These are phyloP conservation scores for Gila orcuttii DNA, from an alignment of 2,113 vertebrate species.

Conservation along the genomic window DNA sequence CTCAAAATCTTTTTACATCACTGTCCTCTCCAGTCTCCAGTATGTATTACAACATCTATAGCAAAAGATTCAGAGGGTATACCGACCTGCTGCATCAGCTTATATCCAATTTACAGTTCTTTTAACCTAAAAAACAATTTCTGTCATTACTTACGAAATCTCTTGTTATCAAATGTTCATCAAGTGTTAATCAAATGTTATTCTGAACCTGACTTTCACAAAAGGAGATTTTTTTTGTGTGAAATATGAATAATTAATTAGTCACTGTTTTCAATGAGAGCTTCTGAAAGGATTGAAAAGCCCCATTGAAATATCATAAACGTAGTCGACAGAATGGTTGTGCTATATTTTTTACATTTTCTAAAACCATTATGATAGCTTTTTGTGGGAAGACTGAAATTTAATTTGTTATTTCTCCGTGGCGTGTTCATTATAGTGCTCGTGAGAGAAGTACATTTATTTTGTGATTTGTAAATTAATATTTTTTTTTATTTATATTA, in stretches of 20 bases:
- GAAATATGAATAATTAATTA: background rate
- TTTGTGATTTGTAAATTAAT: background rate
- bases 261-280: background rate
- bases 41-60: conserved; percentile 2
- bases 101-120: background rate
- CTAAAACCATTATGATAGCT: background rate
- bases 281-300: background rate
- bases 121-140: background rate
- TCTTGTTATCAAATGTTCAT: no score
- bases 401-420: background rate
- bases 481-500: background rate
- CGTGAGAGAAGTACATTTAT: background rate
- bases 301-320: background rate
- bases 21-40: conserved; percentile 4
- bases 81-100: background rate
- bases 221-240: background rate
- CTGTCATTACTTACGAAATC: background rate
- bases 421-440: background rate
- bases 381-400: background rate
- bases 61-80: background rate
- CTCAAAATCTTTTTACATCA: conserved; percentile 42
- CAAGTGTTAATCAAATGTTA: no score
- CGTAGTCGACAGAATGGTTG: background rate
- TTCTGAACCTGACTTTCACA: background rate
- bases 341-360: background rate